Base-by-base conservation (phyloP, 2,113 vertebrate genomes). In the Apteryx owenii region DNA sequence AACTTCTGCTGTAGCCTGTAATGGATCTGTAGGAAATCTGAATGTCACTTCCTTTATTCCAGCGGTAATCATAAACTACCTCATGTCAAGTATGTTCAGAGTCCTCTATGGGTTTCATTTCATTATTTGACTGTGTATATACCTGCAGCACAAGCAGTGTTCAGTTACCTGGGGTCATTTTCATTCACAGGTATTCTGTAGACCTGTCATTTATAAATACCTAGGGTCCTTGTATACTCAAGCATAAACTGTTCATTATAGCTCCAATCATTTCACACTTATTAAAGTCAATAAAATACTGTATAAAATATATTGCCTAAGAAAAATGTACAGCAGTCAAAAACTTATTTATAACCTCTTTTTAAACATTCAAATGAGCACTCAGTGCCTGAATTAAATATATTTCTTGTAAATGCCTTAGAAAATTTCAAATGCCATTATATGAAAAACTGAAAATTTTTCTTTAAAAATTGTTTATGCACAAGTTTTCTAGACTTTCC, bases 121-220 rank as follows among this genome's bases (percentile, higher is more conserved):
- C 93, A 92, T 98, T 96, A 96, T 96, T 96, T 95, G 76, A 77
- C 73, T 97, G 38, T 78, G 83, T 95, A 92, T 81, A 87, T 81
- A 92, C 84, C 92, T 97, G 78, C 73, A 95, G 71, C 83, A 86
- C 92, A 62, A 96, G 80, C 92, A 84, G 53, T 80, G 44, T 96
- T 96, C 89, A 94, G 84, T 93, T 97, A 98, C 89, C 94, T 95
- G 90, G 95, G 94, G 94, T 98, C 96, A 97, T 98, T 98, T 97
- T 96, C 95, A 97, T 97, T 98, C 97, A 97, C 53, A 90, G 88
- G 25, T 95, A 93, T 97, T 96, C 94, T 96, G 95, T 88, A 98
- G 80, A 94, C 58, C 77, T 97, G 94, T 85, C 95, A 95, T 96
- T 93, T 97, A 92, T 96, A 97, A 98, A 95, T 88, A 96, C 78